Conservation (phyloP, 2,113 vertebrate genomes). For the Serilophus lunatus region DNA sequence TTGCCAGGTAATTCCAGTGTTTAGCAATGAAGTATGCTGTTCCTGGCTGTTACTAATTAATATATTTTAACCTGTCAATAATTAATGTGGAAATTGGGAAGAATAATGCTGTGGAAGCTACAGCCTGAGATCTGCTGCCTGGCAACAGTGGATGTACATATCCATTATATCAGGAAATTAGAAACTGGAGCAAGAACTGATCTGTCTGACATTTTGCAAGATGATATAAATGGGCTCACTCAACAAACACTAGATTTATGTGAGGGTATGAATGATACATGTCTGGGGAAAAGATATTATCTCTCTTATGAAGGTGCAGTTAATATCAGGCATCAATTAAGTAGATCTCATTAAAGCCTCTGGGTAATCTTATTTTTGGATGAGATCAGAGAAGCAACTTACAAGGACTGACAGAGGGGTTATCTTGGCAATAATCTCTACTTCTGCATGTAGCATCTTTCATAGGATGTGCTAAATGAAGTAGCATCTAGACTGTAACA, state of each 20-base stretch:
- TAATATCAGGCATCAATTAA: conserved; percentile 52
- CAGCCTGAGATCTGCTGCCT: conserved; percentile 38
- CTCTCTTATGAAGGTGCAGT: conserved; percentile 31
- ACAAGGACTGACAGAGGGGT: neutral
- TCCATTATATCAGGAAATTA: conserved; percentile 28
- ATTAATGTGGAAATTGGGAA: conserved; percentile 18
- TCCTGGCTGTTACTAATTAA: conserved; percentile 28
- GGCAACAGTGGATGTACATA: conserved; percentile 7
- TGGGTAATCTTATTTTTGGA: conserved; percentile 54
- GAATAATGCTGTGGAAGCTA: neutral
- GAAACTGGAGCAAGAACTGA: conserved; percentile 30
- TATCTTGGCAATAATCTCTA: conserved; percentile 25
- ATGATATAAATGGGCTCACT: conserved; percentile 37
- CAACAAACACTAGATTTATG: conserved; percentile 46
- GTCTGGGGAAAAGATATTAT: conserved; percentile 14
- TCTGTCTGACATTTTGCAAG: conserved; percentile 63
- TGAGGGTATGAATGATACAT: conserved; percentile 28
- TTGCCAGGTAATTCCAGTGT: neutral
- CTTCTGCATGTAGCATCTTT: neutral
- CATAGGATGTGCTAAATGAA: neutral
- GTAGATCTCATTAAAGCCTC: conserved; percentile 57
- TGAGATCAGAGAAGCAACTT: conserved; percentile 4
- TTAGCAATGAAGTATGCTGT: neutral
- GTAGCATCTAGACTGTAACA: neutral
- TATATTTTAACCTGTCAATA: conserved; percentile 32